Base-by-base conservation (phyloP, 2,888 invertebrate species). In the Agrilus mali region DNA sequence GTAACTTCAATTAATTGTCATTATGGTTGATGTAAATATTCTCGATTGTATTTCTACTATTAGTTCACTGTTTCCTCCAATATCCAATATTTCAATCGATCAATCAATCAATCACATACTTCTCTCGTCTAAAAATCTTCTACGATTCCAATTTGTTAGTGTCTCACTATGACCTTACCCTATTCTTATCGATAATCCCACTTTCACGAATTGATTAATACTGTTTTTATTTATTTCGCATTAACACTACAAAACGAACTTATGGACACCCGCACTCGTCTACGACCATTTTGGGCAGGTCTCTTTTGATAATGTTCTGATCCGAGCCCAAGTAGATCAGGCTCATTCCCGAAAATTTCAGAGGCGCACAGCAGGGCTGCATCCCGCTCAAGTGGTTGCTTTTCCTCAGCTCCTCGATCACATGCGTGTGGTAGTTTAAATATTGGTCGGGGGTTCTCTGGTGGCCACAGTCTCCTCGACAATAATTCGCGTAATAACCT, bases 181-280 rank as follows among this genome's bases (percentile, higher is more conserved):
- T 27, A 27, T 27, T 27, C 27, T 27, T 27, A 27, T 27, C 27
- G 27, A 27, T 4, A 27, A 10, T 27, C 10, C 20, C 27, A 27
- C 27, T 27, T 27, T 27, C 27, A 27, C 27, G 10, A 27, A 27
- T 27, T 27, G 10, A 27, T 27, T 27, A 27, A 27, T 10, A 27
- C 27, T 27, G 27, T 27, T 27, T 27, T 27, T 10, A n/a, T n/a
- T 27, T 5, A 27, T 27, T 7, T 10, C 27, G 27, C 10, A 20
- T 20, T 20, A 20, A 20, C 27, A 27, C 27, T 27, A 10, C 8
- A 10, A n/a, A 27, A 10, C 3, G 27, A 27, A 27, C 8, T 78
- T 76, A 92, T 57, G 90, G 90, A 70, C 93, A 93, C 56, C 90
- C 92, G 71, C 93, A 93, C 73, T 92, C 92, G 68, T 93, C 90